Evolutionary conservation across 2,888 invertebrate species (phyloP), one percentile per base, ranked within the genome.

Genomic region (Troides helena): DNA sequence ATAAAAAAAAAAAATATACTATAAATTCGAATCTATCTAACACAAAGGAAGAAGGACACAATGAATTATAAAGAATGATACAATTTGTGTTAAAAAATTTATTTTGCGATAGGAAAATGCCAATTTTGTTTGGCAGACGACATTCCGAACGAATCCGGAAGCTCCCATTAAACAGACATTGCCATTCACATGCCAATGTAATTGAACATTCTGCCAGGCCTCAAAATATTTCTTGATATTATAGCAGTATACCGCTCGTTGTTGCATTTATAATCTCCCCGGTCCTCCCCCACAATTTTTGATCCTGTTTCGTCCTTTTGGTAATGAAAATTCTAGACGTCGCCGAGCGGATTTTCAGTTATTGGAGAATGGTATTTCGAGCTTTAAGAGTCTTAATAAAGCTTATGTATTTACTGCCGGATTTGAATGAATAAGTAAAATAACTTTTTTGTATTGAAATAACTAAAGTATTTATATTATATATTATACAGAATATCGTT

Each of bases 241-340:
- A 78, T 76, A 74, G 76, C 80, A 79, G 78, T 81, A 78, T 80
- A 76, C 75, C 74, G 71, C 73, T 75, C 77, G 65, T 58, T 75
- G 66, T 82, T 83, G 83, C 79, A 85, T 85, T 85, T 83, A 85
- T 85, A 85, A 87, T 85, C 81, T 77, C 73, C 67, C 71, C 72
- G 74, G 75, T 80, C 73, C 72, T 74, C 74, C 72, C 39, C 73
- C 72, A 74, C 70, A 64, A 76, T 78, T 76, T 78, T 77, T 77
- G 76, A 78, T 79, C 77, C 76, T 74, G 76, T 76, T 76, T 73
- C 75, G 72, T 74, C 73, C 75, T 76, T 75, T 73, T 76, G 77
- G 78, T 82, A 83, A 83, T 84, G 82, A 83, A 82, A 84, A 83
- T 83, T 87, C 81, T 85, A 86, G 83, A 85, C 84, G 84, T 85